Base-by-base conservation (phyloP, 2,888 invertebrate species). In the Belgica antarctica region DNA sequence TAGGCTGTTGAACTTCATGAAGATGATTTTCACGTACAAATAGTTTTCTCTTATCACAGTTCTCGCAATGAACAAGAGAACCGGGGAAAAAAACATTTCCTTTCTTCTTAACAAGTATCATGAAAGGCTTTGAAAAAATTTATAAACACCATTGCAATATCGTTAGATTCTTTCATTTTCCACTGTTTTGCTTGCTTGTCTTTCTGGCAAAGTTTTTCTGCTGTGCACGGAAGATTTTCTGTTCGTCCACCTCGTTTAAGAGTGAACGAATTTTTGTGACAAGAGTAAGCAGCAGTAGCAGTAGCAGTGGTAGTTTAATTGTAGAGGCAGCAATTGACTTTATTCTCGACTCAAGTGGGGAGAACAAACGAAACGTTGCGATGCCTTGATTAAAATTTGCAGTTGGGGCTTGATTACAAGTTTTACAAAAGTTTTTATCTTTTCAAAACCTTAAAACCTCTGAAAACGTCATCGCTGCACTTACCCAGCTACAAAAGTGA, bases 1-100 rank as follows among this genome's bases (percentile, higher is more conserved):
- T 47, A 27, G 46, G 65, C 65, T 22, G 27, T 46, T 65, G 65
- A 65, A 65, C 65, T 65, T 36, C 15, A 52, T 52, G 52, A 19
- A 15, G 15, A 10, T 46, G 52, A 4, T 52, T 2, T 52, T 52
- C 52, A 52, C 41, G 41, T 7, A 41, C 52, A 22, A 52, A 12
- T 52, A 52, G 19, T 22, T 46, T 66, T 47, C 28, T 15, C 41
- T 66, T 66, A 22, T 62, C 62, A n/a, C n/a, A n/a, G n/a, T n/a
- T 34, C 12, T 62, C 22, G n/a, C 1, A 62, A 62, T 31, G 34
- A 62, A 28, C 10, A 57, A 15, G 25, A 61, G 27, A n/a, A 3
- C 27, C 19, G 31, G 10, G 36, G 15, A 10, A 15, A 12, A 62
- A 31, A 62, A 12, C 31, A 22, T 62, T 34, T 24, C 27, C 31